These are phyloP conservation scores for Synergus japonicus DNA, from an alignment of 2,888 invertebrate species.

Conservation along the genomic window DNA sequence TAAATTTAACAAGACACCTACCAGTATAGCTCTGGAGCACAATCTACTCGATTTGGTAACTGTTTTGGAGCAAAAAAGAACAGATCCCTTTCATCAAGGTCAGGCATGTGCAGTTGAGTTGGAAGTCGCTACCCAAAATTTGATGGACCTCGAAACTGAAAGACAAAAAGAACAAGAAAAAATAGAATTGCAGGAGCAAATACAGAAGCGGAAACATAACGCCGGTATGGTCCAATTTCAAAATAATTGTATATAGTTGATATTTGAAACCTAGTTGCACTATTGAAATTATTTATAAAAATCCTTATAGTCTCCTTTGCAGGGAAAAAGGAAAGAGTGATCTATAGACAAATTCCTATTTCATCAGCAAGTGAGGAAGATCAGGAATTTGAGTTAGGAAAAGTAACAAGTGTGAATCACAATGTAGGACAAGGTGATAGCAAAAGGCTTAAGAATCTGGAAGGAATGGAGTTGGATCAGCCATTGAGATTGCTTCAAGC, in stretches of 20 bases:
- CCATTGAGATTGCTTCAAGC: slow-evolving; percentile 86
- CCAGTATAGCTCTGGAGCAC: slow-evolving; percentile 84
- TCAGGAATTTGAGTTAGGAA: slow-evolving; percentile 62
- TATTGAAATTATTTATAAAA: slow-evolving; percentile 25
- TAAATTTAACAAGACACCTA: slow-evolving; percentile 86
- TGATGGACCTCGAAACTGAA: slow-evolving; percentile 71
- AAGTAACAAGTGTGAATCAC: slow-evolving; percentile 55
- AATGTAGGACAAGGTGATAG: slow-evolving; percentile 48
- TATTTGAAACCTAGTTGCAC: no score
- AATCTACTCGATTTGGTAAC: slow-evolving; percentile 82
- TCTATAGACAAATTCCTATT: slow-evolving; percentile 71
- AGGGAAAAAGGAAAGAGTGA: slow-evolving; percentile 69
- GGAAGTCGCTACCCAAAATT: slow-evolving; percentile 72
- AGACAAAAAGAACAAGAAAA: slow-evolving; percentile 64
- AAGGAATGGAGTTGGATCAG: slow-evolving; percentile 71
- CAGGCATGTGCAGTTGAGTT: slow-evolving; percentile 68
- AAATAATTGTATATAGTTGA: slow-evolving; percentile 10
- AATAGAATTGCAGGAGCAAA: slow-evolving; percentile 64
- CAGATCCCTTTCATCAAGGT: slow-evolving; percentile 59
- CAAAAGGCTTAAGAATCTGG: slow-evolving; percentile 68
- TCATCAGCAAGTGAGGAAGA: slow-evolving; percentile 65
- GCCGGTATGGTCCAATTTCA: slow-evolving; percentile 57
- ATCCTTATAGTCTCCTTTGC: slow-evolving; percentile 44
- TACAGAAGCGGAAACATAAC: slow-evolving; percentile 63
- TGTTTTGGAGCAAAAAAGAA: slow-evolving; percentile 78